phyloP scores from a whole-genome alignment of 2,888 invertebrate species.

The Alviniconcha strummeri region DNA sequence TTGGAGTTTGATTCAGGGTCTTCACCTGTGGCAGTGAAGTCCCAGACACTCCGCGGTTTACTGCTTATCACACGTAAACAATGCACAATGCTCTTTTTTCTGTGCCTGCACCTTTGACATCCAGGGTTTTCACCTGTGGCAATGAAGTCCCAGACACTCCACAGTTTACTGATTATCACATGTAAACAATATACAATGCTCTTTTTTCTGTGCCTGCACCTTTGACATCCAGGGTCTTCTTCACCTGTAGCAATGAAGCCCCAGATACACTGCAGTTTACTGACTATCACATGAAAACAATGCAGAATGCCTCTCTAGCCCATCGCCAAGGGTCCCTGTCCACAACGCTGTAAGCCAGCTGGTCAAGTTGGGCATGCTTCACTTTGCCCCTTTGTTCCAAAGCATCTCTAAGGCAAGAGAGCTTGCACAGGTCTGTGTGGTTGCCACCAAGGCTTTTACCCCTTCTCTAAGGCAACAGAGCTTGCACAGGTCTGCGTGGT shows the following conservation, averaged over 20 bases:
- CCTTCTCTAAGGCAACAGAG: too few relatives aligned
- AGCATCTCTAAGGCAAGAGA: too few relatives aligned
- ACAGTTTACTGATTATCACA: background rate
- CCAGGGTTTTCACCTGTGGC: constrained; percentile 9
- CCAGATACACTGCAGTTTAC: background rate
- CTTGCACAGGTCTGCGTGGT: too few relatives aligned
- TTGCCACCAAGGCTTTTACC: too few relatives aligned
- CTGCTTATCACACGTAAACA: background rate
- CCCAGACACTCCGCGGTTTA: background rate
- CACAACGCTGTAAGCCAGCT: too few relatives aligned
- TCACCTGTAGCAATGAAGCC: background rate
- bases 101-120: constrained; percentile 76
- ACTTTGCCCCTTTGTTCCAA: too few relatives aligned
- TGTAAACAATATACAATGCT: too few relatives aligned
- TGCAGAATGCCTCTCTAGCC: too few relatives aligned
- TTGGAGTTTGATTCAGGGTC: too few relatives aligned
- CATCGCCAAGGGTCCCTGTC: too few relatives aligned
- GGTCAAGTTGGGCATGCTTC: too few relatives aligned
- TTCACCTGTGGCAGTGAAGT: background rate
- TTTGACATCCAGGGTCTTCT: constrained; percentile 33
- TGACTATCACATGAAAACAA: background rate
- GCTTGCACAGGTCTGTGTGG: too few relatives aligned
- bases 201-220: constrained; percentile 80
- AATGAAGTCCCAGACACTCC: background rate
- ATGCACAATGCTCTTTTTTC: constrained; percentile 80